Evolutionary conservation across 2,888 invertebrate genomes (phyloP), one percentile per base, ranked within the genome.

Genomic region (Alloplasta piceator): DNA sequence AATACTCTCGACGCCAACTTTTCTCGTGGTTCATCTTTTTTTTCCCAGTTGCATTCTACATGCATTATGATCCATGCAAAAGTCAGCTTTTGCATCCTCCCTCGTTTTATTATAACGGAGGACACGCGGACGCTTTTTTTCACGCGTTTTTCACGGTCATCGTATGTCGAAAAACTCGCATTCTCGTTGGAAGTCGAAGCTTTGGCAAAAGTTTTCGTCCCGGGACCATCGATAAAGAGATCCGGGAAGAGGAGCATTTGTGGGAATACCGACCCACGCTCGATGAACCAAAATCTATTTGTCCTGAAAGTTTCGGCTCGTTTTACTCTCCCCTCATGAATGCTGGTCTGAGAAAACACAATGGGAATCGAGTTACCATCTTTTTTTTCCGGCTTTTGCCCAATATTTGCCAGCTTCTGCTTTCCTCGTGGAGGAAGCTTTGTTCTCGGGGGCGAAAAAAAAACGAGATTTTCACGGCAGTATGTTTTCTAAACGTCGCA

Each of bases 281-380:
- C 43, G 14, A 6, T 26, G 26, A 26, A 5, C 16, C 41, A 43
- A 41, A 74, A 60, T 41, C 66, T 66, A 66, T 75, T 75, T 52
- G 61, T 60, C 67, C 36, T 60, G 7, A 52, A 75, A 68, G 50
- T 75, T 68, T 52, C 58, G 39, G n/a, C 66, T n/a, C 66, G 56
- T 68, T 68, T 52, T 71, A 26, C 43, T 38, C 16, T 12, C 26
- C 16, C 38, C 36, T 43, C 46, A 50, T 36, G 36, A 46, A 52
- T 60, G 55, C 41, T n/a, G 39, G 50, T 16, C 36, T 41, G 41
- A 50, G 67, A 41, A 75, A 67, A 67, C 67, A 60, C 67, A 56
- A 56, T 26, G 50, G 58, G 39, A 56, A 74, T 74, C 58, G 48
- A 60, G 75, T 60, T 52, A 75, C 66, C 26, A n/a, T 26, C 1